A percentile compares a stretch with the other conserved stretches of the same genome.
Conservation (phyloP, 2,888 invertebrate species). For the Microplitis manilae region DNA sequence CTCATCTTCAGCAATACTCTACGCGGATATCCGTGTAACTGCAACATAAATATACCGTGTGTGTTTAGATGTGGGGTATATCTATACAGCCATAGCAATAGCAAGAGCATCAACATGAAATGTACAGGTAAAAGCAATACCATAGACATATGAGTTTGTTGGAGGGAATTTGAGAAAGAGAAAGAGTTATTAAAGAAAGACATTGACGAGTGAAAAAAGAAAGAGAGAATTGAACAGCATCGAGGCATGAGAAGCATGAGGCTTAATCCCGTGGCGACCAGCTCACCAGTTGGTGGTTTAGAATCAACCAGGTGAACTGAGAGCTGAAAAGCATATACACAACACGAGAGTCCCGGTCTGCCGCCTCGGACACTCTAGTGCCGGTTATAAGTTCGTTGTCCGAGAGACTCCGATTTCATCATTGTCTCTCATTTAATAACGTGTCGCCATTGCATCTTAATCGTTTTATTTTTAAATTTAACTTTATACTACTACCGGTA, state of each 20-base stretch:
- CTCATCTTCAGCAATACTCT: conserved; percentile 26
- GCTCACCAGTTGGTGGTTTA: conserved; percentile 52
- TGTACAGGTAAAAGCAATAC: conserved; percentile 31
- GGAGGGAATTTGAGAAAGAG: conserved; percentile 29
- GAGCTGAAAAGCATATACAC: conserved; percentile 5
- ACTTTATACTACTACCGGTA: conserved; percentile 11
- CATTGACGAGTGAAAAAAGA: conserved; percentile 40
- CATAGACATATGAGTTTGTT: conserved; percentile 20
- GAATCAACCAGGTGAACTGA: conserved; percentile 57
- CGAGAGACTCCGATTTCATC: conserved; percentile 48
- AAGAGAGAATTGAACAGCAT: conserved; percentile 45
- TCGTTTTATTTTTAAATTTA: conserved; percentile 10
- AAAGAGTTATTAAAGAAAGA: conserved; percentile 18
- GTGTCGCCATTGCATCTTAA: conserved; percentile 9
- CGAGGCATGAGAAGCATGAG: conserved; percentile 54
- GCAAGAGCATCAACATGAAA: conserved; percentile 7
- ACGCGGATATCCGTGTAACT: conserved; percentile 40
- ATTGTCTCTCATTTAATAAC: conserved; percentile 1
- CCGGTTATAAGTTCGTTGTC: conserved; percentile 68
- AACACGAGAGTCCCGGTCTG: conserved; percentile 54
- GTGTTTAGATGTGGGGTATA: neutral
- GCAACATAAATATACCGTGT: conserved; percentile 17
- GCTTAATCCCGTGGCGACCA: conserved; percentile 53
- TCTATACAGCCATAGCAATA: neutral
- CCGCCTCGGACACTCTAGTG: conserved; percentile 57